A percentile compares a stretch with the other conserved stretches of the same genome.
These are phyloP conservation scores for Zoanthus solanderi DNA, from an alignment of 92 coral and sea anemone species.

Conservation along the genomic window DNA sequence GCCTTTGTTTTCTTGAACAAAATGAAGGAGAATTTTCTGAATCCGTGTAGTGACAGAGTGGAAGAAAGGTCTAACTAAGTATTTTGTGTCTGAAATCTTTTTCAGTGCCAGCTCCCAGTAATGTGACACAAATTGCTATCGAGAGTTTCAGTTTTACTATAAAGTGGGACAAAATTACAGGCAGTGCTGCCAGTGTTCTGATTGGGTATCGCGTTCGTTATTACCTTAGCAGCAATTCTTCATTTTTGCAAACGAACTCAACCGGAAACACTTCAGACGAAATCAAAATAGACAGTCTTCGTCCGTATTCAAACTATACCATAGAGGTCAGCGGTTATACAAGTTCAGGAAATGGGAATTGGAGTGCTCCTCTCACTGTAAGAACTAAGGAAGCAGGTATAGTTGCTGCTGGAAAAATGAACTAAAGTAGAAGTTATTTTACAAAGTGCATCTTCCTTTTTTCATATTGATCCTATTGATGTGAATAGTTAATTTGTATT, in stretches of 20 bases:
- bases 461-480: neutral
- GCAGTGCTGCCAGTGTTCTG: neutral
- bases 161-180: slow-evolving; percentile 9
- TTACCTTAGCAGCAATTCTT: neutral
- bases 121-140: neutral
- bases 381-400: slow-evolving; percentile 34
- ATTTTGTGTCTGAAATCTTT: neutral
- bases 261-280: neutral
- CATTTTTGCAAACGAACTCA: no score
- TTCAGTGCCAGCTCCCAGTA: slow-evolving; percentile 27
- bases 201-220: slow-evolving; percentile 16
- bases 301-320: slow-evolving; percentile 19
- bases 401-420: no score
- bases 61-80: neutral
- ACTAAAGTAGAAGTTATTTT: neutral
- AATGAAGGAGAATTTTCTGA: no score
- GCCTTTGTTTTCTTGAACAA: no score
- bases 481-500: no score
- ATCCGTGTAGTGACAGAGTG: neutral
- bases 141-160: slow-evolving; percentile 7
- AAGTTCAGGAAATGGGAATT: slow-evolving; percentile 6
- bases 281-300: slow-evolving; percentile 1
- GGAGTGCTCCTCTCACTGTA: slow-evolving; percentile 14
- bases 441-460: no score
- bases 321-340: slow-evolving; percentile 32